Evolutionary conservation across 1,140 invertebrate species (phyloP).

Genomic region (Babylonia areolata): DNA sequence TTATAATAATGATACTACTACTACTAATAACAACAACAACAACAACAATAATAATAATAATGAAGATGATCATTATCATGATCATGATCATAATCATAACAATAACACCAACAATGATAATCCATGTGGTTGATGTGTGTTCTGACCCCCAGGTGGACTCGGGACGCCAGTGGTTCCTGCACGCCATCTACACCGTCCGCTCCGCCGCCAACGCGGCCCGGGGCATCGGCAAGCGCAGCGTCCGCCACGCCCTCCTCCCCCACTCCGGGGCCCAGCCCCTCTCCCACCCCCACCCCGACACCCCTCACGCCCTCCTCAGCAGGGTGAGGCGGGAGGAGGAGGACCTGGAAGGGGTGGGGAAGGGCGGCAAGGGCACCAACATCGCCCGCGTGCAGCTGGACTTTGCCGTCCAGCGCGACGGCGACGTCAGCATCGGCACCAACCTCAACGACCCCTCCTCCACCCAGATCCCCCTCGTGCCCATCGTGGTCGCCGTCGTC

Average conservation of each 20-base stretch:
- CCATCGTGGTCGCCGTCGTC: constrained; percentile 59
- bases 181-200: constrained; percentile 73
- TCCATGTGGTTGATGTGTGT: no score
- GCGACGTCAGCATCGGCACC: constrained; percentile 48
- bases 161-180: constrained; percentile 75
- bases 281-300: constrained; percentile 35
- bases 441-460: constrained; percentile 38
- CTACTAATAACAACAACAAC: no score
- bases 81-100: no score
- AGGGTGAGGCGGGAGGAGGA: constrained; percentile 48
- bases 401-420: constrained; percentile 40
- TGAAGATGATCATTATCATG: no score
- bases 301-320: background rate
- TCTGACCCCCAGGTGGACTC: constrained; percentile 74
- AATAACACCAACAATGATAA: no score
- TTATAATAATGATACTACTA: no score
- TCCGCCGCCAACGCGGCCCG: constrained; percentile 57
- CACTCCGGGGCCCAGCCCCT: constrained; percentile 32
- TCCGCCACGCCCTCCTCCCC: background rate
- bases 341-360: constrained; percentile 58
- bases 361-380: constrained; percentile 71
- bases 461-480: constrained; percentile 56
- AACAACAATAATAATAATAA: no score
- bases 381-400: constrained; percentile 68
- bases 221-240: constrained; percentile 61